Conservation (phyloP, 1,140 invertebrate species). For the Sarcophaga bullata region DNA sequence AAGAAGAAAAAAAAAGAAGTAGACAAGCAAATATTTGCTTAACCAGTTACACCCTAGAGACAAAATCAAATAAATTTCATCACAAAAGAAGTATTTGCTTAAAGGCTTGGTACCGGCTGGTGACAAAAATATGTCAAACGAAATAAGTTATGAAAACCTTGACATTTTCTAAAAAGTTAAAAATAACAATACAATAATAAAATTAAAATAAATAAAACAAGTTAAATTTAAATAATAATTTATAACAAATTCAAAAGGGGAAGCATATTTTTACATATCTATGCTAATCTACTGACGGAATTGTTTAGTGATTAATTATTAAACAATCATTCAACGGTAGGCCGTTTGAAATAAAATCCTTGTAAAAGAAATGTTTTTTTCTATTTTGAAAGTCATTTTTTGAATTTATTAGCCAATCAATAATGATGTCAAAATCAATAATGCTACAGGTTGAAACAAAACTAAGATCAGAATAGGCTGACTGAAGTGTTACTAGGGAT, state of each 20-base stretch:
- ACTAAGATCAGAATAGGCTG: no score
- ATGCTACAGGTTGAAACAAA: neutral
- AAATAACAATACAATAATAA: neutral
- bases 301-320: no score
- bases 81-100: neutral
- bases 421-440: neutral
- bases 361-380: constrained; percentile 11
- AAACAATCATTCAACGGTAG: no score
- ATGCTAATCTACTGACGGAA: no score
- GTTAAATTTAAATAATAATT: no score
- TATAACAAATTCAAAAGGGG: no score
- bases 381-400: neutral
- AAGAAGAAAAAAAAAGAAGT: neutral
- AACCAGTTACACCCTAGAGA: neutral
- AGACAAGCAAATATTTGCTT: neutral
- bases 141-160: neutral
- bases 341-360: neutral
- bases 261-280: no score
- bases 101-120: constrained; percentile 13
- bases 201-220: no score
- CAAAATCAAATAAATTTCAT: neutral
- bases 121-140: neutral
- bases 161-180: constrained; percentile 3
- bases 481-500: no score
- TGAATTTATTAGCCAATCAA: neutral